Base-by-base conservation (phyloP, 2,113 vertebrate genomes). In the Hoplias malabaricus region DNA sequence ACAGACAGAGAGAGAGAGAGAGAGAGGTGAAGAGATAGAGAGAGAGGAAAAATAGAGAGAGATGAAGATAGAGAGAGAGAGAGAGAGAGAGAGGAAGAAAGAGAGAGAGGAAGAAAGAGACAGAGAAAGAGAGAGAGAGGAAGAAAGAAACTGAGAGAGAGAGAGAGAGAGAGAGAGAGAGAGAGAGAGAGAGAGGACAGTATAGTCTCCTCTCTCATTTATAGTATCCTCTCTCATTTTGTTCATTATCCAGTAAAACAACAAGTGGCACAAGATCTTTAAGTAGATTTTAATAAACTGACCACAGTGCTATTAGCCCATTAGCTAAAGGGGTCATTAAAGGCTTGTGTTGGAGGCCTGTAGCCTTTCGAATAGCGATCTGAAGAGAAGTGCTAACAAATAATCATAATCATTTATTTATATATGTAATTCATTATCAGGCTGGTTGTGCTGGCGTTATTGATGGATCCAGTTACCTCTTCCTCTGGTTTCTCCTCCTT, bases 401-500 rank as follows among this genome's bases (percentile, higher is more conserved):
- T n/a, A n/a, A n/a, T n/a, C n/a, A n/a, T n/a, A n/a, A n/a, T n/a
- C n/a, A n/a, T n/a, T n/a, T n/a, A n/a, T n/a, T n/a, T n/a, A n/a
- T n/a, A n/a, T n/a, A n/a, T n/a, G n/a, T n/a, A n/a, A n/a, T n/a
- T n/a, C n/a, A n/a, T n/a, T n/a, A n/a, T n/a, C n/a, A n/a, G n/a
- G n/a, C n/a, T n/a, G n/a, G n/a, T n/a, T n/a, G n/a, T n/a, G n/a
- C 27, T 31, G 12, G 2, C 56, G 16, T 13, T 19, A 5, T 19
- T n/a, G n/a, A n/a, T n/a, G n/a, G n/a, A 29, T 33, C 6, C 71
- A 33, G 62, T 77, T 84, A 98, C 97, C 96, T 99, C 97, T 87
- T 99, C 97, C 87, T 99, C 97, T 6, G 97, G 95, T 0, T 96
- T 95, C 86, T 97, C 96, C 90, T 96, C 96, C 85, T 96, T 96